A percentile compares a stretch with the other conserved stretches of the same genome.
These are phyloP conservation scores for Pipistrellus kuhlii DNA, from an alignment of 2,797 vertebrate genomes.

Conservation along the genomic window DNA sequence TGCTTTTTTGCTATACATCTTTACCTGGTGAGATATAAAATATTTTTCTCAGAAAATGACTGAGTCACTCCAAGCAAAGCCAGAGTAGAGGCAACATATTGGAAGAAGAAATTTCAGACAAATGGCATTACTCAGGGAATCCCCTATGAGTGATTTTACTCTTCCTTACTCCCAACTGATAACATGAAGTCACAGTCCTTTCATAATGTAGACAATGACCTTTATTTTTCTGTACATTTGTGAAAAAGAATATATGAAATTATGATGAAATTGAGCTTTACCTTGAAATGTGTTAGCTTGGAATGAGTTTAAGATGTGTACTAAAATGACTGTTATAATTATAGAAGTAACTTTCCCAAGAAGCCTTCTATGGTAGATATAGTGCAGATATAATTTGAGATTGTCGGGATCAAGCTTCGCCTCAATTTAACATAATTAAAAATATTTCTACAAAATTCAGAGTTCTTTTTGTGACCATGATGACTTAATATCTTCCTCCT, in stretches of 20 bases:
- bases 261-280: neutral
- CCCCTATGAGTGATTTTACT: neutral
- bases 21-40: conserved; percentile 28
- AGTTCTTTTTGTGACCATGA: neutral
- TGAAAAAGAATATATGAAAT: conserved; percentile 2
- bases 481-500: conserved; percentile 44
- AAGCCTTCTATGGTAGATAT: conserved; percentile 53
- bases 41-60: neutral
- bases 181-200: neutral
- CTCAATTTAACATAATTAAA: conserved; percentile 54
- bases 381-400: conserved; percentile 67
- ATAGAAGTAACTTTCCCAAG: conserved; percentile 43
- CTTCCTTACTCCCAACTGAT: neutral
- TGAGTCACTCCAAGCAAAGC: neutral
- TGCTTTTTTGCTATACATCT: neutral
- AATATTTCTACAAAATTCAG: conserved; percentile 47
- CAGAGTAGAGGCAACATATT: neutral
- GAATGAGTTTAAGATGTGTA: neutral
- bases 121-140: too few relatives aligned
- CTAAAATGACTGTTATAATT: neutral
- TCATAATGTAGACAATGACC: neutral
- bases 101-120: neutral
- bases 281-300: conserved; percentile 1
- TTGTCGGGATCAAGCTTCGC: conserved; percentile 69
- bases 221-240: neutral